Evolutionary conservation across 2,113 vertebrate genomes (phyloP), one percentile per base, ranked within the genome.

Genomic region (Gymnarchus niloticus): DNA sequence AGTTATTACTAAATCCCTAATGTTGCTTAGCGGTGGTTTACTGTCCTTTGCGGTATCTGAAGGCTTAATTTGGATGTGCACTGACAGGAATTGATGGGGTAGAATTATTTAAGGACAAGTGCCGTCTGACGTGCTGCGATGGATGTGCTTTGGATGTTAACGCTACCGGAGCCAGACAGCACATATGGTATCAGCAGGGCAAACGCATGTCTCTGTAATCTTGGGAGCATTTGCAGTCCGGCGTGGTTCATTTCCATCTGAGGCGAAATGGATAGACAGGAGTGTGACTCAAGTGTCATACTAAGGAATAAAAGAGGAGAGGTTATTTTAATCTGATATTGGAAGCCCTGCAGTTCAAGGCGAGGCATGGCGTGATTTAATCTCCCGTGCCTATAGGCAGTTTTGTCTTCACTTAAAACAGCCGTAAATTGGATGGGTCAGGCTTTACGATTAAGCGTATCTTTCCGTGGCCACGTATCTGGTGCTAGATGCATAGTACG

Each of bases 391-490:
- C 84, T 78, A 51, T 52, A 80, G 84, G 84, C 73, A 48, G 52
- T 56, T 85, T n/a, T 14, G 23, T 17, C 69, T 78, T 52, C 69
- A 85, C 73, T 78, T 85, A 85, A 78, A 85, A 85, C 80, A 83
- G 48, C 52, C 33, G 19, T 46, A 78, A 57, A 78, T 57, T 33
- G 84, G 28, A 80, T 56, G 80, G 84, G 84, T 85, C 84, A 85
- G 23, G 7, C 33, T 14, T 52, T 56, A 85, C 54, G 48, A 80
- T 85, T 76, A 84, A 54, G 83, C 28, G 49, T 25, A 76, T 33
- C 48, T 69, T 23, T 28, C 19, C 61, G 33, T 54, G 48, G 17
- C 46, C 61, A 52, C 54, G 2, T 83, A 46, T 84, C 46, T 84
- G 77, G 48, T n/a, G 21, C 6, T 76, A 44, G 49, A 56, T 19